Base-by-base conservation (phyloP, 2,888 invertebrate species). In the Teleiodes luculella region DNA sequence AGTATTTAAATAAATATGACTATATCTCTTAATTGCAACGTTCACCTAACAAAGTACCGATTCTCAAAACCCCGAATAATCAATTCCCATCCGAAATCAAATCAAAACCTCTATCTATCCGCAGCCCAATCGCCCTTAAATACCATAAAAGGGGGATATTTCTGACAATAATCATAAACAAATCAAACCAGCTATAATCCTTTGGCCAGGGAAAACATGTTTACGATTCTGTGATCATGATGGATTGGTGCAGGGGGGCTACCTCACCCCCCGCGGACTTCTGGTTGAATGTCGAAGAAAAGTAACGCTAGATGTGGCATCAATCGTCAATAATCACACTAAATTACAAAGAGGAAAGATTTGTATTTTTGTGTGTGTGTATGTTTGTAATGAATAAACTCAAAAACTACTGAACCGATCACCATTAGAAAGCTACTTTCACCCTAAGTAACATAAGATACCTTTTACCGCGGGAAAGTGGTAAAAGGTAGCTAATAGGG, bases 181-280 rank as follows among this genome's bases (percentile, higher is more conserved):
- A 64, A 64, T 64, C 63, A 64, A 58, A 62, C 49, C 53, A 48
- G 31, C 46, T 58, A 54, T 58, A 62, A 58, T 58, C 60, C 55
- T 45, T 55, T 49, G 58, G 56, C 54, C 43, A 37, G n/a, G 50
- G 59, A 56, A 59, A 61, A 59, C 63, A 63, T 66, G 66, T 64
- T 64, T 64, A 63, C 63, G 52, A 60, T 59, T 53, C 59, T 58
- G 59, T 62, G 66, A 64, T 64, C 59, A 56, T 63, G 66, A 66
- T 63, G 61, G 64, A 66, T 66, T 66, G 59, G 57, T 52, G 33
- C 8, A 8, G 2, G 14, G 14, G 14, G 4, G 7, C 8, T 8
- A 39, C 50, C 54, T 11, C 39, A 35, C 47, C n/a, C 31, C 28
- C 20, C 47, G 4, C 30, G 4, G 14, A 3, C 46, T 31, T 13